Evolutionary conservation across 2,888 invertebrate genomes (phyloP).

Genomic region (Amphipoea lucens): DNA sequence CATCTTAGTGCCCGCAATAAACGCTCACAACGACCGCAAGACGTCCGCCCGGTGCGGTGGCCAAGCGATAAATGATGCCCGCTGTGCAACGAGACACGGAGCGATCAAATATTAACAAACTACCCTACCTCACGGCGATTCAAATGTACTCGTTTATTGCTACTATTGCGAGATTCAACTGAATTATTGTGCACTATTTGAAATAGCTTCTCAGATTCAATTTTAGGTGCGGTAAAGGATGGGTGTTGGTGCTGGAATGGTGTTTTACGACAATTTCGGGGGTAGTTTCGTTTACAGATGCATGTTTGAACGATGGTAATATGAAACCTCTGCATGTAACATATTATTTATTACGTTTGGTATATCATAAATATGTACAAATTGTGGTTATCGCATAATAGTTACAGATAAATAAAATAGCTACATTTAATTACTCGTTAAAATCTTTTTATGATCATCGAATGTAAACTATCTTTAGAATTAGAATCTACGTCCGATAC

Average conservation of each 20-base stretch:
- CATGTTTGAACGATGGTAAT: neutral
- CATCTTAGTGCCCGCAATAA: constrained; percentile 71
- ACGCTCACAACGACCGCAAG: constrained; percentile 75
- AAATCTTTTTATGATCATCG: neutral
- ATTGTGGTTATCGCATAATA: neutral
- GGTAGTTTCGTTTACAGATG: neutral
- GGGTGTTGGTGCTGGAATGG: neutral
- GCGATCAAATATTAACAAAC: constrained; percentile 88
- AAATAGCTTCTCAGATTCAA: constrained; percentile 55
- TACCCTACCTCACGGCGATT: constrained; percentile 81
- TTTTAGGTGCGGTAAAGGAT: constrained; percentile 39
- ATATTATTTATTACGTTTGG: neutral
- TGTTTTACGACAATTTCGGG: constrained; percentile 11
- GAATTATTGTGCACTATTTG: constrained; percentile 57
- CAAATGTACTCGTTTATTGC: constrained; percentile 81
- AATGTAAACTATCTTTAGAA: neutral
- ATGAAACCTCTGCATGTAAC: neutral
- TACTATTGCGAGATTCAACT: constrained; percentile 69
- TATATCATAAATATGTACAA: neutral
- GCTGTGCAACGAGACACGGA: constrained; percentile 76
- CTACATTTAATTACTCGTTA: neutral
- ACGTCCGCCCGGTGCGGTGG: constrained; percentile 77
- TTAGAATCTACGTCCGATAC: neutral
- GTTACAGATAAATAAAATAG: neutral
- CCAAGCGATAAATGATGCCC: constrained; percentile 81